phyloP scores from a whole-genome alignment of 2,797 vertebrate genomes.

The Pangasius krempfi region DNA sequence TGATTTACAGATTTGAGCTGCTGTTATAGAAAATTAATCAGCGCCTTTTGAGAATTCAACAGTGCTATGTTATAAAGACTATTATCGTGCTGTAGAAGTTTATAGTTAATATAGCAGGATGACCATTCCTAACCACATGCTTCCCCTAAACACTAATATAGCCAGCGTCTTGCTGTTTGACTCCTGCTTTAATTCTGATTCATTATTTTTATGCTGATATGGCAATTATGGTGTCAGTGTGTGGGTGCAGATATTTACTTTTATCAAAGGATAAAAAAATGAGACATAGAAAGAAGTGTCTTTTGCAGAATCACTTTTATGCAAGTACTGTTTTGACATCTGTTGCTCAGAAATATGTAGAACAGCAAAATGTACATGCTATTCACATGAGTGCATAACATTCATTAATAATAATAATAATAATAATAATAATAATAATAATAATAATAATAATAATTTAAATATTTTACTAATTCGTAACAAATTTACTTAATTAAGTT shows the following conservation, averaged over 20 bases:
- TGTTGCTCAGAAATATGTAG: neutral
- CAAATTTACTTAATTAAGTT: neutral
- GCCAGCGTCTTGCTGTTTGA: neutral
- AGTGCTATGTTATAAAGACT: neutral
- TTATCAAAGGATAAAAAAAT: neutral
- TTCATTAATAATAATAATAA: neutral
- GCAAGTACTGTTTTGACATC: neutral
- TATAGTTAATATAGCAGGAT: neutral
- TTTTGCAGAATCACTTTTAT: neutral
- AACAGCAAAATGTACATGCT: neutral
- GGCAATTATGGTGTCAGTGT: neutral
- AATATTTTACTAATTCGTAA: neutral
- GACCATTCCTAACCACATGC: neutral
- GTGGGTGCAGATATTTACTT: neutral
- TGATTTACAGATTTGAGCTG: neutral
- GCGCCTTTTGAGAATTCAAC: neutral
- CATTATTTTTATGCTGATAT: neutral
- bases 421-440: too few relatives aligned
- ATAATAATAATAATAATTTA: neutral
- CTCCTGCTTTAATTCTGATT: neutral
- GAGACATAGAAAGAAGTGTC: neutral
- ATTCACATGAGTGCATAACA: neutral
- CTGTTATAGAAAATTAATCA: neutral
- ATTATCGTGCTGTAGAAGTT: neutral
- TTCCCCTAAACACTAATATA: neutral